Base-by-base conservation (phyloP, 1,140 invertebrate genomes). In the Papilio dardanus region DNA sequence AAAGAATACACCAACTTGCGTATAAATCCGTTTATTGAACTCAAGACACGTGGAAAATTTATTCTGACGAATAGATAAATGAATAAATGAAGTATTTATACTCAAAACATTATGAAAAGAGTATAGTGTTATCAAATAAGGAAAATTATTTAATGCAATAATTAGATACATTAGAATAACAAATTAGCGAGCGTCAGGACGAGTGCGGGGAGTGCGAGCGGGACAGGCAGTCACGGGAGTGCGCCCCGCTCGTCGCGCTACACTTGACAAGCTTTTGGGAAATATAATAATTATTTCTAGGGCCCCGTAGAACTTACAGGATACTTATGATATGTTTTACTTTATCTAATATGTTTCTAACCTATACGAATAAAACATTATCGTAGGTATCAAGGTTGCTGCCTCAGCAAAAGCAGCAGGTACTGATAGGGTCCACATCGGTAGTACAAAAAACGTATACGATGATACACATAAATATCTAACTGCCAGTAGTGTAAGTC, bases 171-270 rank as follows among this genome's bases (percentile, higher is more conserved):
- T 69, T 69, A 69, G 67, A 69, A 69, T 69, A 69, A 69, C 67
- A 69, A 69, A 69, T 69, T 69, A 69, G 67, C 67, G 19, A 37
- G 35, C 35, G 21, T 21, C 19, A 69, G 35, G 67, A 69, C 21
- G 33, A 35, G 7, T 2, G 33, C 66, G 66, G 66, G 8, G n/a
- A n/a, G 7, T 2, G 33, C 7, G 31, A 3, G n/a, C n/a, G 21
- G 12, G 67, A 21, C 62, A 28, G 33, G 71, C 16, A 77, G 83
- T 83, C 83, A 85, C 83, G 83, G 81, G 82, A 85, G 80, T 78
- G 83, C 74, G 74, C 77, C 71, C 76, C 76, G 78, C 74, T 79
- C 77, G 76, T 77, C 75, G 65, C 81, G 83, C 50, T 83, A 83
- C 83, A 81, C 76, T 83, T 79, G 78, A 54, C 74, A 74, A 67